Percentiles rank a stretch among this genome's conserved stretches.
These are phyloP conservation scores for Alligator sinensis DNA, from an alignment of 2,113 vertebrate species.

Conservation along the genomic window DNA sequence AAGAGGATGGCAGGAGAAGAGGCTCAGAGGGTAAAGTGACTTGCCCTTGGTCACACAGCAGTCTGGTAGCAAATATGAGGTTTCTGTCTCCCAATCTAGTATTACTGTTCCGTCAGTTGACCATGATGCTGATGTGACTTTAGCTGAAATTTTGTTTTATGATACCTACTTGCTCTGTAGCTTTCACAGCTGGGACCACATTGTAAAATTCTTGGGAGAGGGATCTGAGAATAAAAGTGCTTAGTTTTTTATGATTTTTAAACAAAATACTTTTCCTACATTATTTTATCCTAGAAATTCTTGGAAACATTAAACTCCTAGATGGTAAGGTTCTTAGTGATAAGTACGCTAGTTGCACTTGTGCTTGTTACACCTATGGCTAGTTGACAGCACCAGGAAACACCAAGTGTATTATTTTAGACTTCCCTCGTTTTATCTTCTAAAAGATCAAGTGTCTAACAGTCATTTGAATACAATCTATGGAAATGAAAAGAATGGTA, in stretches of 20 bases:
- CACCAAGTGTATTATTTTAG: not conserved
- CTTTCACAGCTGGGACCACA: not conserved
- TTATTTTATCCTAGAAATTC: not conserved
- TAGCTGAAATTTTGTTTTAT: not conserved
- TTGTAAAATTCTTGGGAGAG: not conserved
- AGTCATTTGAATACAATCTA: not conserved
- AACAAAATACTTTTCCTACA: not conserved
- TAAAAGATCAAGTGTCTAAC: not conserved
- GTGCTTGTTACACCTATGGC: slow-evolving; percentile 20
- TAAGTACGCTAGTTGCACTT: not conserved
- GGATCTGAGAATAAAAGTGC: not conserved
- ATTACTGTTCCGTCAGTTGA: not conserved
- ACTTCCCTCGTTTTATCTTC: not conserved
- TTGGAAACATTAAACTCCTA: slow-evolving; percentile 8
- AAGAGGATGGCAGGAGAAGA: not conserved
- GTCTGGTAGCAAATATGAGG: not conserved
- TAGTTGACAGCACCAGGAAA: slow-evolving; percentile 14
- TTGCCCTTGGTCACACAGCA: not conserved
- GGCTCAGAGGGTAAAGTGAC: not conserved
- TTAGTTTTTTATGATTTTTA: not conserved
- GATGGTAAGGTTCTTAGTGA: slow-evolving; percentile 21
- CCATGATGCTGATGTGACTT: not conserved
- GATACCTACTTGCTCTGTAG: not conserved
- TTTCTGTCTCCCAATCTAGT: not conserved
- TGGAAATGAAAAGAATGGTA: not conserved